These are phyloP conservation scores for Gallinago paraguaiae DNA, from an alignment of 2,113 vertebrate species.

Conservation along the genomic window DNA sequence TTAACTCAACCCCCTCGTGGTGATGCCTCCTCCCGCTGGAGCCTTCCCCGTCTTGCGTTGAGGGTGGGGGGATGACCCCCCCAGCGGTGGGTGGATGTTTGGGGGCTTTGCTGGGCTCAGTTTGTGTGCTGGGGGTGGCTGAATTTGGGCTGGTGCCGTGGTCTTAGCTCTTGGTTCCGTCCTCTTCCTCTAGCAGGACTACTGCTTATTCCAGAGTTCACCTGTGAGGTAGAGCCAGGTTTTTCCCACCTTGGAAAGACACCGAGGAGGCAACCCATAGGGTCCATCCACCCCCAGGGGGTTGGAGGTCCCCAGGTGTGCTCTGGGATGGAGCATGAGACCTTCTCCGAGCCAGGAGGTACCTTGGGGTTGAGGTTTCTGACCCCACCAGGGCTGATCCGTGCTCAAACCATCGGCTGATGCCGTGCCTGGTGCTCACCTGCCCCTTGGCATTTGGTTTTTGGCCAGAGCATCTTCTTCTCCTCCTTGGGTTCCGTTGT, in stretches of 20 bases:
- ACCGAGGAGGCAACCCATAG: neutral
- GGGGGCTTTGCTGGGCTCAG: neutral
- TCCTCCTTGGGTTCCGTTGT: neutral
- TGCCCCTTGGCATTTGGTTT: neutral
- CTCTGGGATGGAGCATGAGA: neutral
- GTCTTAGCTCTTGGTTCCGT: fast-evolving
- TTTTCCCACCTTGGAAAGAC: neutral
- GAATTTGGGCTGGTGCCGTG: fast-evolving
- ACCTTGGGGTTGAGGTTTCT: neutral
- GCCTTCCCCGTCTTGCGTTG: neutral
- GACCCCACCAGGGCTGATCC: neutral
- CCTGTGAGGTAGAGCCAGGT: neutral
- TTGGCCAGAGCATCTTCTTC: neutral
- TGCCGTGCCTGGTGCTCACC: neutral
- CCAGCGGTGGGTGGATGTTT: neutral
- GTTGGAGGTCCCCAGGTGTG: neutral
- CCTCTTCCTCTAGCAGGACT: neutral
- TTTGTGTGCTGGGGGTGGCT: neutral
- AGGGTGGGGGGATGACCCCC: neutral
- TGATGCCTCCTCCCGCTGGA: neutral
- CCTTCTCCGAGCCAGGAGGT: neutral
- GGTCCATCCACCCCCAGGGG: neutral
- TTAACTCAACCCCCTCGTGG: neutral
- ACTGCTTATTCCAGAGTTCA: neutral
- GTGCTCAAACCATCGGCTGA: fast-evolving